A percentile compares a stretch with the other conserved stretches of the same genome.
These are phyloP conservation scores for Macrochelys suwanniensis DNA, from an alignment of 2,797 vertebrate genomes.

Conservation along the genomic window DNA sequence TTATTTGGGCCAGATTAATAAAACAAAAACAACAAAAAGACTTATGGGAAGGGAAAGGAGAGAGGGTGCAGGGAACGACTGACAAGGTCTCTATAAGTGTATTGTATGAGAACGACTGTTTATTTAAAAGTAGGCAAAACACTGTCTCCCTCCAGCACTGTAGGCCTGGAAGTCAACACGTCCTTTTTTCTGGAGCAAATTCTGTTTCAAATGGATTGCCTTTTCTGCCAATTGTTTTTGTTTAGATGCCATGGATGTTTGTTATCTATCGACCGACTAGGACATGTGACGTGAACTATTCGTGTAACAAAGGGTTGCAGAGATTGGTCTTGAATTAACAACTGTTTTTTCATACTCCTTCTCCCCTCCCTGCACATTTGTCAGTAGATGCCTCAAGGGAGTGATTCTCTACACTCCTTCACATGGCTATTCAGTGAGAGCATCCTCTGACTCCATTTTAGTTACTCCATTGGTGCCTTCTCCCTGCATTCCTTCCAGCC, in stretches of 20 bases:
- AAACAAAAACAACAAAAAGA: not conserved
- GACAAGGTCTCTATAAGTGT: not conserved
- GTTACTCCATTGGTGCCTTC: not conserved
- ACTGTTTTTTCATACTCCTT: not conserved
- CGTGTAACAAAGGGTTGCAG: conserved; percentile 22
- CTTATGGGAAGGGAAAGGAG: not conserved
- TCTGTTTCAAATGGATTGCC: not conserved
- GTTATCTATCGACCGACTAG: not conserved
- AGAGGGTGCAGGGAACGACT: not conserved
- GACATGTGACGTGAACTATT: conserved; percentile 28
- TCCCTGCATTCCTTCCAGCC: not conserved
- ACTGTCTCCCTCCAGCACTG: not conserved
- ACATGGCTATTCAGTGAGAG: not conserved
- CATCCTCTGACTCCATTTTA: not conserved
- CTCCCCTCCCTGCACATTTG: not conserved
- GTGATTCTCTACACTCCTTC: not conserved
- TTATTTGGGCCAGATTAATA: conserved; percentile 18
- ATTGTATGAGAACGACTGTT: not conserved
- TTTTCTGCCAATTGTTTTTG: conserved; percentile 20
- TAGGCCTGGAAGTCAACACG: conserved; percentile 17
- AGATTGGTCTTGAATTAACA: conserved; percentile 59
- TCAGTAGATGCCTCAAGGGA: not conserved
- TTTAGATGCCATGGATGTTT: not conserved
- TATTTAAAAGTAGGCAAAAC: conserved; percentile 8
- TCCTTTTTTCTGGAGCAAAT: not conserved